Conservation (phyloP, 1,140 invertebrate genomes). For the Zaprionus capensis region DNA sequence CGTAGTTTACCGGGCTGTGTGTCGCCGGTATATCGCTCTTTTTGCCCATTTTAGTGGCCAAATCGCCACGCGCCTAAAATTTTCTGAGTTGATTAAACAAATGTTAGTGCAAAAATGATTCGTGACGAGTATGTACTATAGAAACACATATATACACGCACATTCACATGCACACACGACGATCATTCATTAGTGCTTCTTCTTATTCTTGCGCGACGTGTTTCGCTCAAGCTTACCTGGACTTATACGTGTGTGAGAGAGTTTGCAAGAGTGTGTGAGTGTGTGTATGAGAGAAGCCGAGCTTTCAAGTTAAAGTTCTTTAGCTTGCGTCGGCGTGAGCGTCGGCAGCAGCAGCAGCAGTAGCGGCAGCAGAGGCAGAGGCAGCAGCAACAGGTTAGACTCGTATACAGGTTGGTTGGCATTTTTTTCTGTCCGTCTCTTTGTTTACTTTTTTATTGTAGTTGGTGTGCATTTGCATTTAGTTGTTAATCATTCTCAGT, state of each 20-base stretch:
- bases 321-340: constrained; percentile 57
- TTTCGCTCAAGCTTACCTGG: constrained; percentile 67
- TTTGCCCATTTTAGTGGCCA: constrained; percentile 7
- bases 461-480: constrained; percentile 45
- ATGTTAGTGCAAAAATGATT: constrained; percentile 38
- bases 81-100: constrained; percentile 6
- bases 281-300: constrained; percentile 48
- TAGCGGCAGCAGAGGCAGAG: constrained; percentile 29
- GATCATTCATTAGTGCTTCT: constrained; percentile 75
- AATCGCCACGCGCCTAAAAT: constrained; percentile 21
- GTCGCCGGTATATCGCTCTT: constrained; percentile 9
- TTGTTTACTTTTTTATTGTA: constrained; percentile 43
- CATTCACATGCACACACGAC: constrained; percentile 41
- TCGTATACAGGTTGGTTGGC: constrained; percentile 43
- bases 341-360: constrained; percentile 35
- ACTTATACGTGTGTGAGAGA: constrained; percentile 35
- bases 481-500: constrained; percentile 31
- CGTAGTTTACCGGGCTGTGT: constrained; percentile 25
- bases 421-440: constrained; percentile 51
- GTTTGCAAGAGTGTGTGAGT: constrained; percentile 15
- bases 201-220: constrained; percentile 48
- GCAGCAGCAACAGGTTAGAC: constrained; percentile 59
- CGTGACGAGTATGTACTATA: constrained; percentile 30
- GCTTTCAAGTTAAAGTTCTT: constrained; percentile 75
- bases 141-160: constrained; percentile 29